phyloP scores from a whole-genome alignment of 2,888 invertebrate species.

The Rhagonycha fulva region DNA sequence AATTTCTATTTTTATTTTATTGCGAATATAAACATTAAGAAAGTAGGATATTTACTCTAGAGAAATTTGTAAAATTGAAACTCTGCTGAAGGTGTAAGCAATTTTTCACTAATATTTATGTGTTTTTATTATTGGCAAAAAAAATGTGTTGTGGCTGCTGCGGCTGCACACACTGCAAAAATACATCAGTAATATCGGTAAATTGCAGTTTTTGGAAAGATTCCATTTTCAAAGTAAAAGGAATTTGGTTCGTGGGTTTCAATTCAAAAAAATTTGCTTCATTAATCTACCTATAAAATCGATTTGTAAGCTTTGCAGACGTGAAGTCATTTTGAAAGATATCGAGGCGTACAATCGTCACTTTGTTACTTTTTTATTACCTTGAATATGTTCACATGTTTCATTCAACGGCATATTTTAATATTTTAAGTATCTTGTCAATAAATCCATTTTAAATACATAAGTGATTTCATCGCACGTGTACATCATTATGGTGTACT shows the following conservation, averaged over 20 bases:
- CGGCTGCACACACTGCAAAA: too few relatives aligned
- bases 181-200: background rate
- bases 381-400: background rate
- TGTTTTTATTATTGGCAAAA: background rate
- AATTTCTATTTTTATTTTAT: background rate
- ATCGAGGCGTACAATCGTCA: background rate
- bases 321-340: background rate
- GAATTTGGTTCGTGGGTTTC: background rate
- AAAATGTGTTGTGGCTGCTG: too few relatives aligned
- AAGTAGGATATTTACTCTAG: background rate
- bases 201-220: background rate
- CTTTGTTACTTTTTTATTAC: background rate
- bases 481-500: background rate
- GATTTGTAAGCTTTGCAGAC: background rate
- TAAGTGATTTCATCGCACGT: background rate
- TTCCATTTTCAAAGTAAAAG: background rate
- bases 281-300: background rate
- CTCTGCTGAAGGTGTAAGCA: background rate
- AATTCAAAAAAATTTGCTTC: background rate
- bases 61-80: background rate
- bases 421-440: background rate
- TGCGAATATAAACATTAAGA: background rate
- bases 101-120: background rate
- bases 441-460: background rate
- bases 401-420: background rate